These are phyloP conservation scores for Synanthedon formicaeformis DNA, from an alignment of 2,888 invertebrate genomes.

Conservation along the genomic window DNA sequence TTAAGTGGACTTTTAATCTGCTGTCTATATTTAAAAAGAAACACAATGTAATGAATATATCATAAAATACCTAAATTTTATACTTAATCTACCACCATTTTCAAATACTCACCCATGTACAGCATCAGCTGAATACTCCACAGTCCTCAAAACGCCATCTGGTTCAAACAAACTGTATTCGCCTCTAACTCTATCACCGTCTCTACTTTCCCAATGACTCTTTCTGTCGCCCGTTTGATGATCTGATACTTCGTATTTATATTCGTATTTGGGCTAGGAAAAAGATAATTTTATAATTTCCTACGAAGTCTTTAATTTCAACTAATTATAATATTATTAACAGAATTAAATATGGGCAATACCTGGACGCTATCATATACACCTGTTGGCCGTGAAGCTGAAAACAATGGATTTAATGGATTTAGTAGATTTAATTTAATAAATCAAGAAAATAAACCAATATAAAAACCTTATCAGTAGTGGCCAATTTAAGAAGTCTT, in stretches of 20 bases:
- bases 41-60: no score
- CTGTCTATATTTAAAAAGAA: no score
- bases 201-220: constrained; percentile 62
- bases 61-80: no score
- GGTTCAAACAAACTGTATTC: constrained; percentile 59
- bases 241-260: constrained; percentile 66
- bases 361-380: constrained; percentile 20
- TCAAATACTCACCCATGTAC: constrained; percentile 39
- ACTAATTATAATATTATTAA: neutral
- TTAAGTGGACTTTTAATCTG: no score
- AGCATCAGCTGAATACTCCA: constrained; percentile 62
- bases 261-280: constrained; percentile 58
- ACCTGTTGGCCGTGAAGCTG: constrained; percentile 19
- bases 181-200: constrained; percentile 62
- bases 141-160: constrained; percentile 60
- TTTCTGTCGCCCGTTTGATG: constrained; percentile 66
- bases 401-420: constrained; percentile 4
- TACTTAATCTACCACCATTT: no score
- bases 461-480: no score
- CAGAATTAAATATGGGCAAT: neutral
- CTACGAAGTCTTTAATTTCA: neutral
- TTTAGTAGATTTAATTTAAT: no score
- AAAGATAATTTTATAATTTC: neutral
- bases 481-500: no score
- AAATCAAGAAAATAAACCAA: no score